These are phyloP conservation scores for Narcine bancroftii DNA, from an alignment of 2,113 vertebrate genomes.

Conservation along the genomic window DNA sequence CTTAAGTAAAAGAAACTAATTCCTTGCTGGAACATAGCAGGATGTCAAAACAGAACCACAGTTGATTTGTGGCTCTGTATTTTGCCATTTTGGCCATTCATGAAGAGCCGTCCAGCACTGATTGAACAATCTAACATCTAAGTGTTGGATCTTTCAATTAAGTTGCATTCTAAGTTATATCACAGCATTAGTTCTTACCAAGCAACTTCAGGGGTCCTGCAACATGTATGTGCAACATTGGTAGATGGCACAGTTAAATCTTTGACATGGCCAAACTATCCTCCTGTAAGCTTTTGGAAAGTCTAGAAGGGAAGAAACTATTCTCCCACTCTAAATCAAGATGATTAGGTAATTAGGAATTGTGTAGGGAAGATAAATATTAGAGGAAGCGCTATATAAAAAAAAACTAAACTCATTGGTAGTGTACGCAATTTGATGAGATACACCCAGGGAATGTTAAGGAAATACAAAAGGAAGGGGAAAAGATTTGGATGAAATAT, in stretches of 20 bases:
- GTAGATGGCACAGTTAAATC: neutral
- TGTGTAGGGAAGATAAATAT: slow-evolving; percentile 27
- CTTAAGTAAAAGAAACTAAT: neutral
- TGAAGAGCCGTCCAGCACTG: neutral
- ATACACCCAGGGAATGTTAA: slow-evolving; percentile 14
- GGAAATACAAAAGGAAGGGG: slow-evolving; percentile 24
- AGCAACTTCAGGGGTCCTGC: neutral
- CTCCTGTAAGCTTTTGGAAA: neutral
- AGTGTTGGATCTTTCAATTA: neutral
- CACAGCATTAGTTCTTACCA: neutral
- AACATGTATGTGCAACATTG: neutral
- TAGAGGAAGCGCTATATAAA: slow-evolving; percentile 8
- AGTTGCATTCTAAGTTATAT: neutral
- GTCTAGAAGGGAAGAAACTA: neutral
- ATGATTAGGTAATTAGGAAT: slow-evolving; percentile 19
- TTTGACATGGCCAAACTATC: neutral
- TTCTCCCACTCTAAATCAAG: neutral
- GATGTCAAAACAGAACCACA: neutral
- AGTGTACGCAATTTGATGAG: neutral
- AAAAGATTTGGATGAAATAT: slow-evolving; percentile 29
- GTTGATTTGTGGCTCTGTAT: neutral
- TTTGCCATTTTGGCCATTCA: neutral
- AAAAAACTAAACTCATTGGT: neutral
- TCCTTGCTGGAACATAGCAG: neutral
- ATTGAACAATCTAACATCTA: neutral